Evolutionary conservation across 2,113 vertebrate species (phyloP).

Genomic region (Noturus placidus): DNA sequence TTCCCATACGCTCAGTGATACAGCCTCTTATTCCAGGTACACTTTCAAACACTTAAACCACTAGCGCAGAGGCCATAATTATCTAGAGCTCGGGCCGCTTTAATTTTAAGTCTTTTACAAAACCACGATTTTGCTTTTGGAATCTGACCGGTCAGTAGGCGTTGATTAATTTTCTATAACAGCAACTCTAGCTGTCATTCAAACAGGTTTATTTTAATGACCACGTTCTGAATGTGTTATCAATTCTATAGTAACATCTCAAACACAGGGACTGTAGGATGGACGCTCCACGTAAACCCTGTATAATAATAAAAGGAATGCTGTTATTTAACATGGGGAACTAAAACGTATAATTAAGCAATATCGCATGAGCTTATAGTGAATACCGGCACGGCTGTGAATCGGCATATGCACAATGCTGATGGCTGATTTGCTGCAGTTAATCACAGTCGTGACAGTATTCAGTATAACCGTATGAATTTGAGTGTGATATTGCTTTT

Average conservation of each 20-base stretch:
- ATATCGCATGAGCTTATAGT: not conserved
- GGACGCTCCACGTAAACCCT: too few relatives aligned
- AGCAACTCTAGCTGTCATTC: not conserved
- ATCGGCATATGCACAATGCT: too few relatives aligned
- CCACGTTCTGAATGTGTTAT: not conserved
- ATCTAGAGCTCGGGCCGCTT: not conserved
- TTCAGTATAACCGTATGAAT: not conserved
- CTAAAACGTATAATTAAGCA: not conserved
- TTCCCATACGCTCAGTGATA: slow-evolving; percentile 86
- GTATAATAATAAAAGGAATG: not conserved
- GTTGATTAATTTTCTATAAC: not conserved
- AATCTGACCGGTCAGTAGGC: not conserved
- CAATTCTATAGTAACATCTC: not conserved
- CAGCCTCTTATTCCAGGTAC: slow-evolving; percentile 87
- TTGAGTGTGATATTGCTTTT: not conserved
- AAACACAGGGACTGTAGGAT: not conserved
- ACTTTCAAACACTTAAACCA: not conserved
- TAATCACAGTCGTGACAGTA: not conserved
- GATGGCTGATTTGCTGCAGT: not conserved
- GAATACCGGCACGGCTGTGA: not conserved
- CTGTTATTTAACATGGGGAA: not conserved
- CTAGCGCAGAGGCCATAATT: not conserved
- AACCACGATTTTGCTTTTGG: not conserved
- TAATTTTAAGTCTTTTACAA: not conserved
- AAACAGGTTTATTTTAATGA: not conserved